A percentile compares a stretch with the other conserved stretches of the same genome.
phyloP scores from a whole-genome alignment of 2,113 vertebrate species.

The Cavia porcellus region DNA sequence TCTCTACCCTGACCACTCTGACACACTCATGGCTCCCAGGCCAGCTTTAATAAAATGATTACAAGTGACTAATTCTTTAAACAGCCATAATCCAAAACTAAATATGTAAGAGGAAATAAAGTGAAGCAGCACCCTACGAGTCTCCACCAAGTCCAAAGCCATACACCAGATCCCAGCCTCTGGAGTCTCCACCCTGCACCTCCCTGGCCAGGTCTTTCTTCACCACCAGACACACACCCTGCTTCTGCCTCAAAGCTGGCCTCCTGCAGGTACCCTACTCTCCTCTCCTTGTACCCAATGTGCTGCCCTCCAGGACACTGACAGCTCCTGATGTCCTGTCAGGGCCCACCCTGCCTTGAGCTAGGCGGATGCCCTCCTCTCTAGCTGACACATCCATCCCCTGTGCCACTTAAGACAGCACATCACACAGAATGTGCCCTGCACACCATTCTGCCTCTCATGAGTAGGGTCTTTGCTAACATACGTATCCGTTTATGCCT shows the following conservation, averaged over 20 bases:
- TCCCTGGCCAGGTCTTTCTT: no score
- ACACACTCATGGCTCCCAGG: background rate
- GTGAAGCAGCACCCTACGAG: background rate
- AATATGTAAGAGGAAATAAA: background rate
- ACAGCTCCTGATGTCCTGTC: background rate
- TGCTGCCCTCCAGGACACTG: accelerated
- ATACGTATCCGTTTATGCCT: background rate
- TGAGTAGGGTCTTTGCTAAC: background rate
- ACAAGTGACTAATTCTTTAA: background rate
- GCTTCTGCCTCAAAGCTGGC: background rate
- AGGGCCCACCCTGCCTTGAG: background rate
- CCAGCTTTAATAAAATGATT: background rate
- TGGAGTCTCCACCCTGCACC: background rate
- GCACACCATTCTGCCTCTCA: background rate
- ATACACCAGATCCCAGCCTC: accelerated
- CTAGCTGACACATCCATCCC: background rate
- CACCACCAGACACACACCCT: background rate
- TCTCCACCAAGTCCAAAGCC: background rate
- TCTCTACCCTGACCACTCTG: background rate
- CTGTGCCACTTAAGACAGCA: accelerated
- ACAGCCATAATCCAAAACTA: background rate
- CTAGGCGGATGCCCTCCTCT: accelerated
- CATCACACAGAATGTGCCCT: background rate
- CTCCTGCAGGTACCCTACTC: background rate
- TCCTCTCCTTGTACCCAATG: background rate